phyloP scores from a whole-genome alignment of 2,113 vertebrate genomes.

The Catharus bicknelli region DNA sequence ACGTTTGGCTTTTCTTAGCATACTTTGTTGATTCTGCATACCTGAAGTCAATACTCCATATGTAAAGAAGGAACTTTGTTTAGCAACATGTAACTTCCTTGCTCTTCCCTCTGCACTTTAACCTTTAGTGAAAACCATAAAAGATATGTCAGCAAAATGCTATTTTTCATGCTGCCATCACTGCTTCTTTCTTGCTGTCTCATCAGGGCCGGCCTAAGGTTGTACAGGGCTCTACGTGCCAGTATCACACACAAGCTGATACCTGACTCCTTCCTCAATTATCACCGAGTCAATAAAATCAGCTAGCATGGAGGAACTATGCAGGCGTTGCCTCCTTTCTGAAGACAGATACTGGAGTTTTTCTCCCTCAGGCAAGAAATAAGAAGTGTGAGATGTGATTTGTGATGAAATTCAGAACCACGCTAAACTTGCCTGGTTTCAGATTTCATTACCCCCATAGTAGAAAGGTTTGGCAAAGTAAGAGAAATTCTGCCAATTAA shows the following conservation, averaged over 20 bases:
- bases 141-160: background rate
- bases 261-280: slow-evolving; percentile 38
- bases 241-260: background rate
- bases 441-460: slow-evolving; percentile 40
- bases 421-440: background rate
- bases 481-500: background rate
- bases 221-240: background rate
- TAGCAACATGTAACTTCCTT: background rate
- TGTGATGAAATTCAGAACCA: slow-evolving; percentile 53
- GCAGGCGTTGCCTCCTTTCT: slow-evolving; percentile 37
- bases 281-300: slow-evolving; percentile 25
- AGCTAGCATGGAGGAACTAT: background rate
- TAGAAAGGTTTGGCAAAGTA: slow-evolving; percentile 13
- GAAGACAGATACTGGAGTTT: slow-evolving; percentile 32
- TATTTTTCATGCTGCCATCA: background rate
- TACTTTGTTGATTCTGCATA: background rate
- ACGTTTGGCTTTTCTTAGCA: background rate
- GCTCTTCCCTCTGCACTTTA: background rate
- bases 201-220: background rate
- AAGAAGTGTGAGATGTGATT: slow-evolving; percentile 20
- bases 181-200: background rate
- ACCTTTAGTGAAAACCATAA: background rate
- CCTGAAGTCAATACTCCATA: background rate
- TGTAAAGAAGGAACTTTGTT: background rate
- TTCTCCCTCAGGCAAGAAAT: slow-evolving; percentile 10